A percentile compares a stretch with the other conserved stretches of the same genome.
These are phyloP conservation scores for Apamea sordens DNA, from an alignment of 2,888 invertebrate genomes.

Conservation along the genomic window DNA sequence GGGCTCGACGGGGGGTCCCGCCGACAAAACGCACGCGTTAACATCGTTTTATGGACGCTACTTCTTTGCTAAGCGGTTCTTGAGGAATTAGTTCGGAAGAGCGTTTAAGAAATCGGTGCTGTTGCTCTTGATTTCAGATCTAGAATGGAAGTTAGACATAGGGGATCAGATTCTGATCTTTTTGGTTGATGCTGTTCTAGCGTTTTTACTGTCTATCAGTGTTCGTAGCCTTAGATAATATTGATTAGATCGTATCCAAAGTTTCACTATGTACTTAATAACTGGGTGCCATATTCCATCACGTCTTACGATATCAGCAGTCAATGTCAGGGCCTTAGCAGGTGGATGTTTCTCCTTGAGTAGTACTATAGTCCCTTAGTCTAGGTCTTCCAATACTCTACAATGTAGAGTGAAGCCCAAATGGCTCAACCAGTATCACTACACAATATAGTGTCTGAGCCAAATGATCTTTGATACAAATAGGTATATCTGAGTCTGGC, in stretches of 20 bases:
- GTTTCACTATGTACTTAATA: not conserved
- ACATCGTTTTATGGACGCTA: conserved; percentile 73
- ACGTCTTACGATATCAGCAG: not conserved
- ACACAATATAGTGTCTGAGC: conserved; percentile 17
- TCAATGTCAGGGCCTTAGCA: not conserved
- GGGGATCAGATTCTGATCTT: not conserved
- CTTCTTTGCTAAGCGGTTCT: conserved; percentile 53
- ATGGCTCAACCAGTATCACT: not conserved
- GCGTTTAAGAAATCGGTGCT: conserved; percentile 11
- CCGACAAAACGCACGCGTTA: conserved; percentile 72
- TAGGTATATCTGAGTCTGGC: conserved; percentile 30
- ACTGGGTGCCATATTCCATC: not conserved
- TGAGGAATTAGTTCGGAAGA: conserved; percentile 37
- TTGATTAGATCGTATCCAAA: not conserved
- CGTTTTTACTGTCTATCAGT: not conserved
- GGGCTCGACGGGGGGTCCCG: conserved; percentile 80
- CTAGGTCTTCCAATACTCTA: not conserved
- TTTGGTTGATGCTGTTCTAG: not conserved
- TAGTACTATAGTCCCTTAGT: not conserved
- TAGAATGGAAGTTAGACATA: not conserved
- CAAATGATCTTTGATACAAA: conserved; percentile 43
- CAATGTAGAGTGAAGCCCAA: not conserved
- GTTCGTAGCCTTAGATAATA: not conserved
- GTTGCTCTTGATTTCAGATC: not conserved
- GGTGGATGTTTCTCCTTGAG: not conserved